These are phyloP conservation scores for Tuta absoluta DNA, from an alignment of 2,888 invertebrate genomes.

Conservation along the genomic window DNA sequence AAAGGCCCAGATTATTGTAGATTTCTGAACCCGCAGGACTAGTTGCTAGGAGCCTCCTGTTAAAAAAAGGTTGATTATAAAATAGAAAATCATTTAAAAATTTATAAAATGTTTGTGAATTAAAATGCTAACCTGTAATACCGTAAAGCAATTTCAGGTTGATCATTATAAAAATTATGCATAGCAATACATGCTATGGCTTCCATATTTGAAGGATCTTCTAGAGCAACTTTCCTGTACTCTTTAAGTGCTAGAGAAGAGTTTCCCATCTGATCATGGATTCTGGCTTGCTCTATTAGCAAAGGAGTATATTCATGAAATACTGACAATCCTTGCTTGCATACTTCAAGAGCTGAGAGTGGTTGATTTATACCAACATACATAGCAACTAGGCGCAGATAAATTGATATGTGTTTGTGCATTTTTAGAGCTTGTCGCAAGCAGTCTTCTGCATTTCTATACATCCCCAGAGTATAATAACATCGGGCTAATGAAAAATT, in stretches of 20 bases:
- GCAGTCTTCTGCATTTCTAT: constrained; percentile 94
- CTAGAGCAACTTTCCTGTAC: constrained; percentile 87
- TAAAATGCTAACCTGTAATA: constrained; percentile 92
- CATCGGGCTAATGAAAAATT: constrained; percentile 95
- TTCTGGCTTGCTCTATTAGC: constrained; percentile 83
- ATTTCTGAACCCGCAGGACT: constrained; percentile 96
- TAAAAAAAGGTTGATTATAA: constrained; percentile 34
- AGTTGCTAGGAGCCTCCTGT: constrained; percentile 93
- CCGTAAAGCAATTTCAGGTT: constrained; percentile 97
- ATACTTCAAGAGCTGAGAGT: constrained; percentile 91
- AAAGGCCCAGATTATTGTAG: constrained; percentile 95
- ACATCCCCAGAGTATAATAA: constrained; percentile 92
- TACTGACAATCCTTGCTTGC: constrained; percentile 90
- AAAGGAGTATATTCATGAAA: constrained; percentile 92
- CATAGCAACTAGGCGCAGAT: constrained; percentile 90
- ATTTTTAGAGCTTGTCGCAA: constrained; percentile 92
- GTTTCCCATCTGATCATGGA: constrained; percentile 73
- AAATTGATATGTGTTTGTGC: constrained; percentile 81
- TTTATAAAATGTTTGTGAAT: too few relatives aligned
- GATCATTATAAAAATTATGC: constrained; percentile 98
- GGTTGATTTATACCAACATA: constrained; percentile 96
- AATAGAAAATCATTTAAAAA: too few relatives aligned
- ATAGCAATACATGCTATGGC: constrained; percentile 98
- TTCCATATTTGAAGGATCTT: constrained; percentile 97
- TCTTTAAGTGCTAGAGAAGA: constrained; percentile 83